A percentile compares a stretch with the other conserved stretches of the same genome.
phyloP scores from a whole-genome alignment of 2,113 vertebrate species.

The Speoplatyrhinus poulsoni region DNA sequence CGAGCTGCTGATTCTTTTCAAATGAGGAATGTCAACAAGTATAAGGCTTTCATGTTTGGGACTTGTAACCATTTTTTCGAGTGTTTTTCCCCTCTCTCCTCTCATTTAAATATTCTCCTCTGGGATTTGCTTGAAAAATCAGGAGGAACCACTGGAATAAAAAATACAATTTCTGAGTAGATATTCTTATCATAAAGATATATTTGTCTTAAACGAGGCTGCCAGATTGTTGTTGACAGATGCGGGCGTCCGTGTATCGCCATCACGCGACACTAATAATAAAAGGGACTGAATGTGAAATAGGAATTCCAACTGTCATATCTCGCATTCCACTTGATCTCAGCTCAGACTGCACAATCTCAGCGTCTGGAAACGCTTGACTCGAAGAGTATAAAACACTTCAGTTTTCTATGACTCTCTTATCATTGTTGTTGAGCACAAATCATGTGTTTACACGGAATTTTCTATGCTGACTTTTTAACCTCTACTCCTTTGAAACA shows the following conservation, averaged over 20 bases:
- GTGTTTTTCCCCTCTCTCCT: background rate
- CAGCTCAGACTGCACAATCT: background rate
- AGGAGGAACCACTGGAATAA: background rate
- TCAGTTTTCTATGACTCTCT: background rate
- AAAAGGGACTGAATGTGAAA: background rate
- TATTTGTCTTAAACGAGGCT: background rate
- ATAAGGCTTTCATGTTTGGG: constrained; percentile 19
- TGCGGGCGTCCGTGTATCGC: too few species aligned
- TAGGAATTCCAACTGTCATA: constrained; percentile 4
- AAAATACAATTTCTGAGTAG: background rate
- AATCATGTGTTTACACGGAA: background rate
- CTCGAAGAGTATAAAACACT: background rate
- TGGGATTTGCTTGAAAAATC: too few species aligned
- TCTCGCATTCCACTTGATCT: constrained; percentile 2
- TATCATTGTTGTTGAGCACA: background rate
- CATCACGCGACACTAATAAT: background rate
- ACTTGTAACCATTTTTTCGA: background rate
- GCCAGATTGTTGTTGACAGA: background rate
- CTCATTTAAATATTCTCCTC: background rate
- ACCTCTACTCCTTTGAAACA: background rate
- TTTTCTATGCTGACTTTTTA: background rate
- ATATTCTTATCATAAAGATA: background rate
- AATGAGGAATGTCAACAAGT: constrained; percentile 7
- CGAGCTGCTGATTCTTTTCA: constrained; percentile 30
- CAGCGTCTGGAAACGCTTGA: background rate